Evolutionary conservation across 1,140 invertebrate genomes (phyloP).

Genomic region (Bombus turneri): DNA sequence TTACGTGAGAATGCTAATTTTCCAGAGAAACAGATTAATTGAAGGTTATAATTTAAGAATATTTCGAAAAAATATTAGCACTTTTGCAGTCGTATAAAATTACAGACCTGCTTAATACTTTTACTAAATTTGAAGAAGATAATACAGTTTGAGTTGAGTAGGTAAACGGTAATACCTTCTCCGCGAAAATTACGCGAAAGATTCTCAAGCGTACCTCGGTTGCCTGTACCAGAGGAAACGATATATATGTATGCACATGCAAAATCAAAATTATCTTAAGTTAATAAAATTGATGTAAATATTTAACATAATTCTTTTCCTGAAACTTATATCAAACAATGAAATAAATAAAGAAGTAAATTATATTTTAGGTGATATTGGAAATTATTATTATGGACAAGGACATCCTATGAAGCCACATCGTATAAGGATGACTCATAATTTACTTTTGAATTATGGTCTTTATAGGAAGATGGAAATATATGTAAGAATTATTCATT

Average conservation of each 20-base stretch:
- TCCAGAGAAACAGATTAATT: not conserved
- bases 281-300: not conserved
- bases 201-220: slow-evolving; percentile 44
- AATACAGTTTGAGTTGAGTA: not conserved
- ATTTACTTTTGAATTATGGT: slow-evolving; percentile 99
- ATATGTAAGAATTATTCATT: slow-evolving; percentile 90
- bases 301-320: not conserved
- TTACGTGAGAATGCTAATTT: not conserved
- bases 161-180: not conserved
- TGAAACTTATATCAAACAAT: not conserved
- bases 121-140: not conserved
- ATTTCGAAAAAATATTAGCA: not conserved
- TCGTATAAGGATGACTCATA: slow-evolving; percentile 99
- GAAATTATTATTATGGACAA: slow-evolving; percentile 99
- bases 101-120: not conserved
- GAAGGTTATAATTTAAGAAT: slow-evolving; percentile 41
- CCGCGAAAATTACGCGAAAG: not conserved
- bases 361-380: slow-evolving; percentile 92
- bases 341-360: slow-evolving; percentile 1
- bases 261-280: not conserved
- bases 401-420: slow-evolving; percentile 99
- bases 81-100: not conserved
- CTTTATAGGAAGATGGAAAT: slow-evolving; percentile 99
- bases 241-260: not conserved
- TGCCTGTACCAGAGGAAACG: slow-evolving; percentile 39